Evolutionary conservation across 2,113 vertebrate species (phyloP), one percentile per base, ranked within the genome.

Genomic region (Chaenocephalus aceratus): DNA sequence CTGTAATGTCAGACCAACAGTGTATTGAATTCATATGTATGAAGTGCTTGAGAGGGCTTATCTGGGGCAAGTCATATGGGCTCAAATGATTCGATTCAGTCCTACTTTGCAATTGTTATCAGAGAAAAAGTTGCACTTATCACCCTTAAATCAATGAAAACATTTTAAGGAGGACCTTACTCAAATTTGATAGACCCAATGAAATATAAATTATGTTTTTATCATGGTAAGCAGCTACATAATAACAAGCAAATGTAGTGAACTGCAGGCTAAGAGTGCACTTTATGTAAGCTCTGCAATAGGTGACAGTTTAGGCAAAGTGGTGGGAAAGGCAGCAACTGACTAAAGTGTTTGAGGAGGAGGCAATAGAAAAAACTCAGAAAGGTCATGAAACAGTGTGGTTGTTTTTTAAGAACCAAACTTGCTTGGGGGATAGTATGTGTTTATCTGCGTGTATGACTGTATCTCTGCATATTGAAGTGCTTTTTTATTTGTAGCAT

Each of bases 291-390:
- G 80, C 77, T 86, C 5, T 41, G 30, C 74, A 73, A 58, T 18
- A 64, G 72, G 75, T 80, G 78, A 79, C 51, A 58, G 85, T 87
- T 87, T 59, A 80, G 56, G 46, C 49, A 46, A 83, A 88, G 66
- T 46, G 82, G 72, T 80, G 64, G 16, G 68, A 77, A 79, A 72
- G 41, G 68, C 72, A 46, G 72, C 46, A 78, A 52, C 46, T 69
- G 59, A 70, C 73, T 74, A 53, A 65, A 85, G 60, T 71, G 70
- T 83, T 88, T 84, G 49, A 87, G 80, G 82, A 80, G 72, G 80
- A 82, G 78, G 75, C 58, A 57, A 61, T 64, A 44, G 84, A 83
- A 78, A 75, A 67, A 62, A 48, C 45, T 61, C 9, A 59, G 71
- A 66, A 59, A 15, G 46, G 69, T 57, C 4, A 10, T 56, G 64